These are phyloP conservation scores for Cacatua alba DNA, from an alignment of 2,113 vertebrate species.

Conservation along the genomic window DNA sequence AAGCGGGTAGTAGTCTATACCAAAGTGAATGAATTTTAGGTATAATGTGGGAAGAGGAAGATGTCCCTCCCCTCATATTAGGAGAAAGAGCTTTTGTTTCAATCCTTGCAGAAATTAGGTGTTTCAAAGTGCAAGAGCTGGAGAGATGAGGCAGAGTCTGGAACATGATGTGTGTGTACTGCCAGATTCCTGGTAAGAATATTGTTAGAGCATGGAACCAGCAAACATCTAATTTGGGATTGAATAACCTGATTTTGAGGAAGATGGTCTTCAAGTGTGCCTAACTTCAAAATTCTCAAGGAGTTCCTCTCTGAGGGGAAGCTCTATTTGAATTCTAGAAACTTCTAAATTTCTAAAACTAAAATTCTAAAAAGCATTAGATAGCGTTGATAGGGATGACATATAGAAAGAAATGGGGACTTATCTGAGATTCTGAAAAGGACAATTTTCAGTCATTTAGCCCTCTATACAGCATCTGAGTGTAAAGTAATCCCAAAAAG, in stretches of 20 bases:
- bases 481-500: not conserved
- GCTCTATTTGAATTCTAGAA: not conserved
- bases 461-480: not conserved
- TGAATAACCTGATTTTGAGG: not conserved
- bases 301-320: not conserved
- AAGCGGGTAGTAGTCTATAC: not conserved
- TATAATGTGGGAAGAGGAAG: constrained; percentile 24
- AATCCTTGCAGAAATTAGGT: not conserved
- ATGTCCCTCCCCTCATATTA: not conserved
- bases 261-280: not conserved
- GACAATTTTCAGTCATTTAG: not conserved
- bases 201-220: not conserved
- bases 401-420: not conserved
- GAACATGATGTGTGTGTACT: not conserved
- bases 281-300: not conserved
- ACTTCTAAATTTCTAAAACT: not conserved
- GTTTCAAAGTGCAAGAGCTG: not conserved
- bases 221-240: not conserved
- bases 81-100: constrained; percentile 15
- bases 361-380: not conserved
- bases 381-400: not conserved
- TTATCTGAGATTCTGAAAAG: not conserved
- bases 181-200: not conserved
- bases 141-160: not conserved
- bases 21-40: constrained; percentile 31